Percentiles rank a stretch among this genome's conserved stretches.
phyloP scores from a whole-genome alignment of 2,888 invertebrate genomes.

The Prenolepis imparis region DNA sequence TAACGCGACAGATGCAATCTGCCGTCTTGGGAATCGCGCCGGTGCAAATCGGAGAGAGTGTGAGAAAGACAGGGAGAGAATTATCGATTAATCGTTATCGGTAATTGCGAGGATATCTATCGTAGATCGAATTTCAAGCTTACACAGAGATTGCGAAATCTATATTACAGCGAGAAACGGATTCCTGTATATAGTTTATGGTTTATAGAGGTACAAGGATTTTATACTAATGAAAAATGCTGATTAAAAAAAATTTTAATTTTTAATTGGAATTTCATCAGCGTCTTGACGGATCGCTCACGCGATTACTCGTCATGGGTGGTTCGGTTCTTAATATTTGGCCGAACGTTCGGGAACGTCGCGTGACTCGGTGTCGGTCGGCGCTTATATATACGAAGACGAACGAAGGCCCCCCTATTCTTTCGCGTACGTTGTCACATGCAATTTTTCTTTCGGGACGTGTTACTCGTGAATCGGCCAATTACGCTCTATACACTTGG shows the following conservation, averaged over 20 bases:
- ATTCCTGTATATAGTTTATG: not conserved
- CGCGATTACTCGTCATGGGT: constrained; percentile 4
- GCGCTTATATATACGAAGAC: not conserved
- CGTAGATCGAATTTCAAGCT: constrained; percentile 29
- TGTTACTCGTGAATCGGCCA: constrained; percentile 67
- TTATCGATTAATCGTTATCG: constrained; percentile 27
- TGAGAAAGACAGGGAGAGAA: not conserved
- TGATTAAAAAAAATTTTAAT: not conserved
- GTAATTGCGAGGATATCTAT: constrained; percentile 30
- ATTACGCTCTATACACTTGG: constrained; percentile 63
- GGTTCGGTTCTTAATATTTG: constrained; percentile 17
- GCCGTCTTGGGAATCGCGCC: constrained; percentile 16
- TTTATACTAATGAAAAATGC: too few species aligned
- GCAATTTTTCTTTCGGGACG: constrained; percentile 34
- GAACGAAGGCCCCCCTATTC: constrained; percentile 21
- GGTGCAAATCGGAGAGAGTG: not conserved
- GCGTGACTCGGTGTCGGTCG: constrained; percentile 30
- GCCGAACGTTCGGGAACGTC: not conserved
- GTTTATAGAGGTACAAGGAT: too few species aligned
- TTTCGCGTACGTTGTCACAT: constrained; percentile 43
- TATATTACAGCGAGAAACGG: not conserved
- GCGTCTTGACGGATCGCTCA: not conserved
- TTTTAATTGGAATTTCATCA: not conserved
- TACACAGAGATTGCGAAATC: constrained; percentile 21
- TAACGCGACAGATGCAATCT: constrained; percentile 38